Evolutionary conservation across 2,888 invertebrate genomes (phyloP), one percentile per base, ranked within the genome.

Genomic region (Hermaeophaga mercurialis): DNA sequence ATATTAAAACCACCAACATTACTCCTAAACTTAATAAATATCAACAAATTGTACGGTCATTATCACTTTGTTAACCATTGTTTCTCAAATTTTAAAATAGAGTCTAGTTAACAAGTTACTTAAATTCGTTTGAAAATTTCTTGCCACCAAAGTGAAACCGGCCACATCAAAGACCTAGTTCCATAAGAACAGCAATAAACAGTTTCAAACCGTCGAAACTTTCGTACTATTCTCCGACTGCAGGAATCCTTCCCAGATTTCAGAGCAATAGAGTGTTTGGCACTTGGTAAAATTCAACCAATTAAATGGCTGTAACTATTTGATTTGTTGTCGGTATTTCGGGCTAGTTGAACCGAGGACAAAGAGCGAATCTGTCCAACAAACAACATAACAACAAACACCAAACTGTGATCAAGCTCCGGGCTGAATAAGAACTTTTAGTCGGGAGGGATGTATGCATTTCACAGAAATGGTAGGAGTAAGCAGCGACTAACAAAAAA

Each of bases 351-450:
- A 56, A 54, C 48, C 47, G 43, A 38, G 54, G 54, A 59, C 61
- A 59, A 61, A 61, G 63, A 61, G 59, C 58, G 49, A 36, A 56
- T 58, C 48, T 53, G 55, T 55, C 64, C 66, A 66, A 66, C 63
- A 61, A 66, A 68, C 71, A 70, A 69, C 70, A 70, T 72, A 74
- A 73, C 73, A 74, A 73, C 74, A 73, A 73, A 73, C 73, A 72
- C 67, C 70, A 72, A 73, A 73, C 72, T 71, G 71, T 70, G 73
- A 74, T 74, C 70, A 71, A 67, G 43, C 56, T 28, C 18, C 18
- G 12, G 17, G 22, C 38, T 19, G 19, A 36, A 55, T 26, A 61
- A 17, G 31, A 43, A 43, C 14, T 43, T 43, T 43, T 9, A 47
- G 47, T 44, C 45, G 22, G 7, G 8, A 5, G 36, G 36, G 17